Base-by-base conservation (phyloP, 1,140 invertebrate genomes). In the Mamestra configurata region DNA sequence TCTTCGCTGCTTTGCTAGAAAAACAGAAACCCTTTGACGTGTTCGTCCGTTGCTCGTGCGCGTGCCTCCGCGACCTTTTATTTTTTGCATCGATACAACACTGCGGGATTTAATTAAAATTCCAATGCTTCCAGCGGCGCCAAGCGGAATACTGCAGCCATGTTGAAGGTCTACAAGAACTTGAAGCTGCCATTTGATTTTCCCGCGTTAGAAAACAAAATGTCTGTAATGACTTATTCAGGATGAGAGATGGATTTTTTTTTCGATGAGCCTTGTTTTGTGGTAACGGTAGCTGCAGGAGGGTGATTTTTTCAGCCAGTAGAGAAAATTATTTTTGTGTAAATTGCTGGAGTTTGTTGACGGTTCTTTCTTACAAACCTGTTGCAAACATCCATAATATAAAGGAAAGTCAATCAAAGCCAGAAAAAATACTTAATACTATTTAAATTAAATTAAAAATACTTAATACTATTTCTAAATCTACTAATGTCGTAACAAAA, bases 61-160 rank as follows among this genome's bases (percentile, higher is more conserved):
- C 27, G 53, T 55, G 31, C 35, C 22, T 49, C n/a, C 40, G 6
- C 37, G 64, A 73, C 53, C 49, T 73, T 64, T 64, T 76, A 64
- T 76, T 76, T 76, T 76, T 55, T 73, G 20, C 35, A 40, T 57
- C 27, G 31, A 49, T 64, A 46, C 57, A 61, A 7, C 49, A 70
- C n/a, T 27, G 35, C 80, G 73, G 40, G 81, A 82, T 86, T 86
- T 84, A 86, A 89, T 86, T 85, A 86, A 86, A 35, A 85, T 89
- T 87, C 86, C 80, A 3, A 40, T 66, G 78, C 2, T n/a, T 31
- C 46, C 61, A 78, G 22, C 51, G 64, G 77, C 75, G 75, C 46
- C 59, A 51, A 73, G 37, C 71, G 35, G 37, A 70, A 22, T 57
- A 73, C 51, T 27, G 40, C 37, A 61, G 31, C 20, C 31, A 11